Evolutionary conservation across 1,140 invertebrate genomes (phyloP).

Genomic region (Pachypsylla venusta): DNA sequence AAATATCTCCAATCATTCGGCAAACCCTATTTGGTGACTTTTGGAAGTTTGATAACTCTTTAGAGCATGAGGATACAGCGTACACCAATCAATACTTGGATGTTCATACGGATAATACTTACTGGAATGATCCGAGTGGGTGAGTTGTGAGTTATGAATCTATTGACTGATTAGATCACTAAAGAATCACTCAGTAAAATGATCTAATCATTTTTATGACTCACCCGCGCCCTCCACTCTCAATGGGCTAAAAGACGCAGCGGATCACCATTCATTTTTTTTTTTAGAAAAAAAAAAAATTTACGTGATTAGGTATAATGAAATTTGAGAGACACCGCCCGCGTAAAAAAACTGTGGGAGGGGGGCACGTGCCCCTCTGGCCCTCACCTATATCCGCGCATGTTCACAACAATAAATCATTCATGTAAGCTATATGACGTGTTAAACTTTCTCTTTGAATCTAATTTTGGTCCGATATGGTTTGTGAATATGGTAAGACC

Average conservation of each 20-base stretch:
- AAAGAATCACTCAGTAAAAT: not conserved
- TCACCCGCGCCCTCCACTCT: not conserved
- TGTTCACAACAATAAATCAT: no score
- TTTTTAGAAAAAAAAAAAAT: not conserved
- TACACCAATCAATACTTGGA: constrained; percentile 35
- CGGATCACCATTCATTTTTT: not conserved
- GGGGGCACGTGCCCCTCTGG: no score
- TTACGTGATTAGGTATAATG: not conserved
- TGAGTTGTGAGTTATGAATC: constrained; percentile 26
- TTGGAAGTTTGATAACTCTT: constrained; percentile 40
- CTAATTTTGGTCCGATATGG: no score
- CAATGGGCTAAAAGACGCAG: not conserved
- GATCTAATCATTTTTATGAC: constrained; percentile 8
- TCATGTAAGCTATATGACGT: no score
- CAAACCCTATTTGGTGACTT: constrained; percentile 48
- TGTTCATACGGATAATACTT: constrained; percentile 51
- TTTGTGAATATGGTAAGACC: no score
- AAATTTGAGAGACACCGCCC: not conserved
- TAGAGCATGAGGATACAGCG: constrained; percentile 45
- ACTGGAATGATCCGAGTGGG: constrained; percentile 54
- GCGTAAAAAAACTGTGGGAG: no score
- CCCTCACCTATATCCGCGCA: no score
- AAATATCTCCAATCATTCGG: constrained; percentile 37
- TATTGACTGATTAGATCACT: not conserved
- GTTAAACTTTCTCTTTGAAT: no score